These are phyloP conservation scores for Drosophila insularis DNA, from an alignment of 1,140 invertebrate species.

Conservation along the genomic window DNA sequence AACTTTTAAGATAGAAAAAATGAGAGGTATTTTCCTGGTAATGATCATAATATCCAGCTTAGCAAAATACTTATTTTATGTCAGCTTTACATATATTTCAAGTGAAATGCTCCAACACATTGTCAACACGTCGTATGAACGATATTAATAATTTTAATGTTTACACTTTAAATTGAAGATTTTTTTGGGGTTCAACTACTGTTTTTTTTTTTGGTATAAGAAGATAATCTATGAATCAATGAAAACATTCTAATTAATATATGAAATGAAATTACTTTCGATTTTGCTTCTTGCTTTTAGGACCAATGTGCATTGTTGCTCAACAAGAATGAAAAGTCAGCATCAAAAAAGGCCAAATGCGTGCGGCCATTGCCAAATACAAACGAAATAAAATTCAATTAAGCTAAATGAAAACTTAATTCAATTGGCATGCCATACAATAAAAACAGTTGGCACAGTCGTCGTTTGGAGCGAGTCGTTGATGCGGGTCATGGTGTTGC, in stretches of 20 bases:
- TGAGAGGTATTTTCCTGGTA: too few relatives aligned
- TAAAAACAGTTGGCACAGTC: slow-evolving; percentile 59
- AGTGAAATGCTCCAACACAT: too few relatives aligned
- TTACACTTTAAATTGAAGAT: too few relatives aligned
- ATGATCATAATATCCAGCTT: too few relatives aligned
- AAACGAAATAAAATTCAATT: slow-evolving; percentile 79
- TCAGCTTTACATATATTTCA: too few relatives aligned
- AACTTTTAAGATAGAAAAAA: too few relatives aligned
- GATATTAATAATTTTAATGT: not conserved
- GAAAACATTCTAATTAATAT: too few relatives aligned
- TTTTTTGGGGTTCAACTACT: too few relatives aligned
- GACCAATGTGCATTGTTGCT: slow-evolving; percentile 5
- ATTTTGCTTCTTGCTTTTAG: not conserved
- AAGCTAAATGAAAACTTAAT: slow-evolving; percentile 82
- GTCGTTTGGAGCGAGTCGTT: not conserved
- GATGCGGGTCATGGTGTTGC: not conserved
- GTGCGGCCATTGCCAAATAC: slow-evolving; percentile 39
- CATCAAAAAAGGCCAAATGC: slow-evolving; percentile 58
- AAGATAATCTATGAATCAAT: too few relatives aligned
- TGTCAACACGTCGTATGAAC: not conserved
- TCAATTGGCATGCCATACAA: slow-evolving; percentile 68
- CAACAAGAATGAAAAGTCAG: slow-evolving; percentile 14
- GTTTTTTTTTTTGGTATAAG: too few relatives aligned
- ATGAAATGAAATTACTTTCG: not conserved
- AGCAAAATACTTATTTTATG: too few relatives aligned